Conservation (phyloP, 2,113 vertebrate genomes). For the Aegithalos caudatus region DNA sequence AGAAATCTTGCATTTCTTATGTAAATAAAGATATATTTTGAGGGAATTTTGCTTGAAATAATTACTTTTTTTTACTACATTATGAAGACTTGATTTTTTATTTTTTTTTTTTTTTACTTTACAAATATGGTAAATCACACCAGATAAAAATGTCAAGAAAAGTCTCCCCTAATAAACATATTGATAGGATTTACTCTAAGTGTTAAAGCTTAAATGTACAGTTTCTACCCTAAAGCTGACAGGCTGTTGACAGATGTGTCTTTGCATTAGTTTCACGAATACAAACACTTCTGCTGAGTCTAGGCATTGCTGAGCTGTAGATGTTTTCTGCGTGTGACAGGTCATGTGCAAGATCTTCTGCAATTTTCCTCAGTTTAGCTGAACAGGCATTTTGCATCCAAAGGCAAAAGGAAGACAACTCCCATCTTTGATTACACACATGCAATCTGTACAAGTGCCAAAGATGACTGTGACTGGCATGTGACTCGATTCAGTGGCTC, state of each 20-base stretch:
- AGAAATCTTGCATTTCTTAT: not conserved
- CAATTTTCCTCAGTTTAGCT: not conserved
- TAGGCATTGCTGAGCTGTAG: not conserved
- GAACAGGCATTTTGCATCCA: not conserved
- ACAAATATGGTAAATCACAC: not conserved
- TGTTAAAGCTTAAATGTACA: not conserved
- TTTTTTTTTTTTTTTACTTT: not conserved
- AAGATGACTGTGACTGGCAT: not conserved
- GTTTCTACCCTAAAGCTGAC: not conserved
- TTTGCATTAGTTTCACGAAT: not conserved
- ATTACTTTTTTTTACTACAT: not conserved
- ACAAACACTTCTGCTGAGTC: slow-evolving; percentile 2
- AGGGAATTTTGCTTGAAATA: not conserved
- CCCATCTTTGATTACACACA: not conserved
- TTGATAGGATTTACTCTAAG: not conserved
- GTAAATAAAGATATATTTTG: not conserved
- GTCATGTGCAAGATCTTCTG: not conserved
- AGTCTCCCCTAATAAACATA: not conserved
- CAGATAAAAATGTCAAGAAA: not conserved
- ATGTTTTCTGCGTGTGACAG: not conserved
- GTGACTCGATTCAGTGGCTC: not conserved
- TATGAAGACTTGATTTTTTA: not conserved
- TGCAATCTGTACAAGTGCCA: not conserved
- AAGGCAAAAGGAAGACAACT: not conserved
- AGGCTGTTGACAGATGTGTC: slow-evolving; percentile 11